A percentile compares a stretch with the other conserved stretches of the same genome.
Conservation (phyloP, 53 echinoderm and acorn worm species). For the Mesocentrotus franciscanus region DNA sequence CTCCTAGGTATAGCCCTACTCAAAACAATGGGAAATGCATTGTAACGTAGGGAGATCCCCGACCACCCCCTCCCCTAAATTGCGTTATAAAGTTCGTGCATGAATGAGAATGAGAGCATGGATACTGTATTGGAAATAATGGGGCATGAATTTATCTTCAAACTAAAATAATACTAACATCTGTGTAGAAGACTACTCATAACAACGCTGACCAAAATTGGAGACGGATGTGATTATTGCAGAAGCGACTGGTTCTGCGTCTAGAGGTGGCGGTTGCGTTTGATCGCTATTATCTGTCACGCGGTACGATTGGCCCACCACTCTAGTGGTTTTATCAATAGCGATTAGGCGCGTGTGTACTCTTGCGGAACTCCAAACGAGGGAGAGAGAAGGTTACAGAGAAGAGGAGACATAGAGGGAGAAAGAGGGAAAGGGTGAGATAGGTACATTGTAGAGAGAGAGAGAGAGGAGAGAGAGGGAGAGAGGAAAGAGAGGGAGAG, state of each 20-base stretch:
- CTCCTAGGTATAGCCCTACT: too few relatives aligned
- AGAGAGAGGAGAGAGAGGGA: background rate
- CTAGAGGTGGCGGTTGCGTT: conserved; percentile 45
- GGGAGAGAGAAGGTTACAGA: conserved; percentile 20
- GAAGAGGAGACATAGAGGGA: background rate
- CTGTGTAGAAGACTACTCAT: background rate
- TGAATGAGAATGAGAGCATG: too few relatives aligned
- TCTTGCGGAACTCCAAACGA: conserved; percentile 81
- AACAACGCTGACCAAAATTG: background rate
- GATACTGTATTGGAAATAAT: too few relatives aligned
- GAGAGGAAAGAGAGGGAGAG: background rate
- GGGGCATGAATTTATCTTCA: too few relatives aligned
- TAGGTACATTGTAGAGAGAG: background rate
- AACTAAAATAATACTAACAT: background rate
- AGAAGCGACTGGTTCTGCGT: conserved; percentile 13
- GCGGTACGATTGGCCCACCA: conserved; percentile 85
- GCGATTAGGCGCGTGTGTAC: conserved; percentile 99
- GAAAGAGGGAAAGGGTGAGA: background rate
- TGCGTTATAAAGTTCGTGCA: too few relatives aligned
- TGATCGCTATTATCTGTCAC: conserved; percentile 82
- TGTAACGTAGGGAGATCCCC: too few relatives aligned
- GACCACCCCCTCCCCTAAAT: too few relatives aligned
- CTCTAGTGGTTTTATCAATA: conserved; percentile 93
- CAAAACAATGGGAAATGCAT: too few relatives aligned
- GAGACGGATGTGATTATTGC: background rate